phyloP scores from a whole-genome alignment of 2,797 vertebrate genomes.

The Gephyroberyx darwinii region DNA sequence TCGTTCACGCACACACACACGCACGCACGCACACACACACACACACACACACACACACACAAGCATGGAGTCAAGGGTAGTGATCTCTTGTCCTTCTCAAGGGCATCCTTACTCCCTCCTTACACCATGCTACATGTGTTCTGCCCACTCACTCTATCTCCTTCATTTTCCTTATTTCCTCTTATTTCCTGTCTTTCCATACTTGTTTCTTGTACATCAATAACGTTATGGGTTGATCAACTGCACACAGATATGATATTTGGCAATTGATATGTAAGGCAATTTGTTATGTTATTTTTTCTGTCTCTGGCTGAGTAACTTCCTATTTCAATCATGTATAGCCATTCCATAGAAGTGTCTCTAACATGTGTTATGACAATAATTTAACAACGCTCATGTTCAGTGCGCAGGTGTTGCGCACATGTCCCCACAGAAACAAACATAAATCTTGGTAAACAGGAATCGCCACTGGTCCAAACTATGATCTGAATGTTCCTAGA shows the following conservation, averaged over 20 bases:
- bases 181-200: background rate
- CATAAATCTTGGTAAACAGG: background rate
- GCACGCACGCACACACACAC: conserved; percentile 16
- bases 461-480: background rate
- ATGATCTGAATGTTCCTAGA: background rate
- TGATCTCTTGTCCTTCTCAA: conserved; percentile 61
- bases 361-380: background rate
- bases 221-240: background rate
- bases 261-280: background rate
- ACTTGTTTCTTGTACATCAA: background rate
- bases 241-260: conserved; percentile 12
- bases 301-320: background rate
- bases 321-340: conserved; percentile 23
- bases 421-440: background rate
- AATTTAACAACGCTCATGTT: background rate
- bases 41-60: conserved; percentile 23
- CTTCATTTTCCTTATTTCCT: background rate
- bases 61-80: conserved; percentile 34
- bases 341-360: conserved; percentile 11
- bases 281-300: background rate
- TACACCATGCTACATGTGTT: background rate
- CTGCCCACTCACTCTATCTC: background rate
- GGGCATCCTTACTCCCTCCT: conserved; percentile 43
- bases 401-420: conserved; percentile 5
- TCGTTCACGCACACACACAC: conserved; percentile 22